These are phyloP conservation scores for Archaeoteleia sp. DNA, from an alignment of 2,888 invertebrate genomes.

Conservation along the genomic window DNA sequence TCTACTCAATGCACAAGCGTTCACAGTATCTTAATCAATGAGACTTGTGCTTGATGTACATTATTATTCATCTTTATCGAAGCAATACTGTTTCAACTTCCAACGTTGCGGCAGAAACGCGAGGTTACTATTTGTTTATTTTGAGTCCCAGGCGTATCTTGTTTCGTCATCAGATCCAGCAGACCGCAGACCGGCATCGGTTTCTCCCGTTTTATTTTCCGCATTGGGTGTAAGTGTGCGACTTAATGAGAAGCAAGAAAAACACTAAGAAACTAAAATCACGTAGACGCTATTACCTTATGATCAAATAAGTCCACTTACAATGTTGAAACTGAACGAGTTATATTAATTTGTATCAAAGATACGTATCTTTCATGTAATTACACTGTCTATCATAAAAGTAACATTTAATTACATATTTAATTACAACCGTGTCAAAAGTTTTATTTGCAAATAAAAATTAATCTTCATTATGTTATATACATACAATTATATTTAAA, in stretches of 20 bases:
- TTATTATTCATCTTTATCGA: constrained; percentile 29
- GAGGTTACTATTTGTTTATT: constrained; percentile 64
- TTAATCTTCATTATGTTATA: too few species aligned
- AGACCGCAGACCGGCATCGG: constrained; percentile 71
- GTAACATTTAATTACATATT: too few species aligned
- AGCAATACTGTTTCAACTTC: constrained; percentile 53
- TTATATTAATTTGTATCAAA: neutral
- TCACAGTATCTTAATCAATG: too few species aligned
- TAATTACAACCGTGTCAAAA: too few species aligned
- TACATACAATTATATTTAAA: too few species aligned
- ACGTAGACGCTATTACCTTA: constrained; percentile 11
- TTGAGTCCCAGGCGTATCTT: constrained; percentile 73
- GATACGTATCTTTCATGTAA: too few species aligned
- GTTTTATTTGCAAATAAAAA: too few species aligned
- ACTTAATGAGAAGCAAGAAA: constrained; percentile 58
- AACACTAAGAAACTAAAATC: constrained; percentile 12
- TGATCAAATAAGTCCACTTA: constrained; percentile 16
- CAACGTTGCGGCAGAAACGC: constrained; percentile 53
- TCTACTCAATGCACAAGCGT: too few species aligned
- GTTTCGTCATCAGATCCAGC: constrained; percentile 71
- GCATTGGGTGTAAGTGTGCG: constrained; percentile 56
- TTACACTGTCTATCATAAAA: too few species aligned
- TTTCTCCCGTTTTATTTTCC: constrained; percentile 69
- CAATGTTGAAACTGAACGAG: constrained; percentile 12
- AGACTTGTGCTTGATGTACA: constrained; percentile 5